Evolutionary conservation across 2,797 vertebrate species (phyloP).

Genomic region (Austrolebias charrua): DNA sequence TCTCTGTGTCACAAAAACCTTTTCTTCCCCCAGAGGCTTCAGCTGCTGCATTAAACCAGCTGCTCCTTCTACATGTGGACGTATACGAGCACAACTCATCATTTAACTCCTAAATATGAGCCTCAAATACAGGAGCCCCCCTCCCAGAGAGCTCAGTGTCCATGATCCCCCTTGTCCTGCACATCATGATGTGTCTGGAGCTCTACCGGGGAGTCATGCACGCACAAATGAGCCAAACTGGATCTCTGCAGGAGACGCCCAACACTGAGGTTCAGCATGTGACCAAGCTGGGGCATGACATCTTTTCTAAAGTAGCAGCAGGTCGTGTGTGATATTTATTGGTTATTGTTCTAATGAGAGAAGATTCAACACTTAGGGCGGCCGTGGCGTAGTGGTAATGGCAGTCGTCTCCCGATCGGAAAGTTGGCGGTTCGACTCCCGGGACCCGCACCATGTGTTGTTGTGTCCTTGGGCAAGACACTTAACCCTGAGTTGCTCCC

Average conservation of each 20-base stretch:
- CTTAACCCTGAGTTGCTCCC: too few species aligned
- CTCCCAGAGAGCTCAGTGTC: constrained; percentile 20
- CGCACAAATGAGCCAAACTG: too few species aligned
- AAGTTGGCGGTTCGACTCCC: too few species aligned
- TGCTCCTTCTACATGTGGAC: constrained; percentile 19
- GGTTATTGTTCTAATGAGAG: not conserved
- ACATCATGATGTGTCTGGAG: too few species aligned
- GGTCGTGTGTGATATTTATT: not conserved
- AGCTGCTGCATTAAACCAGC: constrained; percentile 45
- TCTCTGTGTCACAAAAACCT: constrained; percentile 47
- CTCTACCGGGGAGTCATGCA: too few species aligned
- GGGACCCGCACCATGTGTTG: too few species aligned
- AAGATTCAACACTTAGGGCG: not conserved
- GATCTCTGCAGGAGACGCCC: constrained; percentile 1
- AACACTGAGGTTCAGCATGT: not conserved
- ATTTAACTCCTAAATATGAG: constrained; percentile 27
- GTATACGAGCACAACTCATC: constrained; percentile 17
- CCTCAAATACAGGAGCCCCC: constrained; percentile 15
- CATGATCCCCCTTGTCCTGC: too few species aligned
- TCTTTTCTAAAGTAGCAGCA: too few species aligned
- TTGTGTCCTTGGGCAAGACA: too few species aligned
- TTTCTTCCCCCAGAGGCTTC: constrained; percentile 40
- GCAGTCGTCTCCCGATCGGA: too few species aligned
- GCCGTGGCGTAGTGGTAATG: too few species aligned
- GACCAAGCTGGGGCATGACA: too few species aligned